Percentiles rank a stretch among this genome's conserved stretches.
These are phyloP conservation scores for Lampropteryx suffumata DNA, from an alignment of 2,888 invertebrate genomes.

Conservation along the genomic window DNA sequence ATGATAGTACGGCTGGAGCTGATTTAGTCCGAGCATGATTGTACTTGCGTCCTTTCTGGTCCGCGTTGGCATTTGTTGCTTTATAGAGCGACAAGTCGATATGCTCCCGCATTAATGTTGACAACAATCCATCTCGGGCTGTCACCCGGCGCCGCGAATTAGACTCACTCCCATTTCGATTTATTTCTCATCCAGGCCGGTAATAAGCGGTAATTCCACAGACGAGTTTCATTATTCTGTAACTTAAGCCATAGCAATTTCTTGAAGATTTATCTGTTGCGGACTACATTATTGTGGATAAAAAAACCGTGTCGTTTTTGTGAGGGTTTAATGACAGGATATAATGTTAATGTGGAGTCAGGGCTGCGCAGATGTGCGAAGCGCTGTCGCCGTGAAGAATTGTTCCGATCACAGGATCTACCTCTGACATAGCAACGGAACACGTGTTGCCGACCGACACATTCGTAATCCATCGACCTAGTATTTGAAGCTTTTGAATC, in stretches of 20 bases:
- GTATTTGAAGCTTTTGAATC: constrained; percentile 9
- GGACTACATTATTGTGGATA: constrained; percentile 52
- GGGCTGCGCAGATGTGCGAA: constrained; percentile 72
- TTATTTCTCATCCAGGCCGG: constrained; percentile 61
- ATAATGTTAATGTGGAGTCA: constrained; percentile 64
- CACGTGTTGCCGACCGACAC: constrained; percentile 48
- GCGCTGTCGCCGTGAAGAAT: constrained; percentile 58
- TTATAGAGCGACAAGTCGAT: constrained; percentile 72
- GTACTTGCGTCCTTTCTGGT: constrained; percentile 22
- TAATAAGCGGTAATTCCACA: constrained; percentile 58
- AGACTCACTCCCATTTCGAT: constrained; percentile 79
- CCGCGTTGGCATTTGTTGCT: constrained; percentile 32
- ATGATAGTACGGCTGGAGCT: constrained; percentile 45
- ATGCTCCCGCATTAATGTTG: constrained; percentile 79
- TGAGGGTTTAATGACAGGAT: constrained; percentile 75
- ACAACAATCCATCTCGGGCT: constrained; percentile 78
- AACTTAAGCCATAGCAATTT: constrained; percentile 60
- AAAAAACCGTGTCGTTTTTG: constrained; percentile 66
- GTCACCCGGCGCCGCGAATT: constrained; percentile 77
- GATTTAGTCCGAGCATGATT: constrained; percentile 34
- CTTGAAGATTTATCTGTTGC: constrained; percentile 66
- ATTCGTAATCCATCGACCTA: constrained; percentile 27
- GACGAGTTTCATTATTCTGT: constrained; percentile 54
- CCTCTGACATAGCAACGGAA: constrained; percentile 57
- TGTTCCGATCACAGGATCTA: constrained; percentile 50